phyloP scores from a whole-genome alignment of 2,888 invertebrate species.

The Drosophila lutescens region DNA sequence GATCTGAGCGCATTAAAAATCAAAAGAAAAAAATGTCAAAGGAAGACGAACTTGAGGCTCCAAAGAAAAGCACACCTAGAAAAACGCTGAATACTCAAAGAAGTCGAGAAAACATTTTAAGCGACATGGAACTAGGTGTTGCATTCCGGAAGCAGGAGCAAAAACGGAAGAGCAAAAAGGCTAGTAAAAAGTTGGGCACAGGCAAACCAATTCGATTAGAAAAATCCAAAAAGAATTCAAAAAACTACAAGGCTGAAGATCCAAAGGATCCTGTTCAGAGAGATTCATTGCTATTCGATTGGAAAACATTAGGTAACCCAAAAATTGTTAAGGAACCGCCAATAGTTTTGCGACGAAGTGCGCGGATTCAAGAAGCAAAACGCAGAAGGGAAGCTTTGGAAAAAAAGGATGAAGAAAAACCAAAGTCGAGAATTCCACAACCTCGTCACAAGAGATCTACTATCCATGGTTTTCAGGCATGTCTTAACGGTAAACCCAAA shows the following conservation, averaged over 20 bases:
- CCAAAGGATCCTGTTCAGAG: not conserved
- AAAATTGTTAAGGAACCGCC: not conserved
- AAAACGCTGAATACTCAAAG: too few species aligned
- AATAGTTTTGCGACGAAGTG: not conserved
- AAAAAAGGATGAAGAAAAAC: not conserved
- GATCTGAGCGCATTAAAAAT: not conserved
- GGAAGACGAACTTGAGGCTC: not conserved
- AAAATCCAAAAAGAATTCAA: not conserved
- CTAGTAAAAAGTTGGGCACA: not conserved
- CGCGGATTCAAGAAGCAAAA: not conserved
- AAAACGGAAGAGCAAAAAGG: not conserved
- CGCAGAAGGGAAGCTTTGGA: not conserved
- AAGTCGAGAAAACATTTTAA: not conserved
- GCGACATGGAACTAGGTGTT: not conserved
- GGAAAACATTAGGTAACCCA: not conserved
- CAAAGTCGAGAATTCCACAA: not conserved
- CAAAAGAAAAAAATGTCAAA: not conserved
- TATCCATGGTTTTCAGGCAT: not conserved
- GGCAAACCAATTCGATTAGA: not conserved
- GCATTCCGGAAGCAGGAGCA: not conserved
- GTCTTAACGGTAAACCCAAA: not conserved
- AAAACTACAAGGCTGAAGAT: not conserved
- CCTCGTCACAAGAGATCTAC: not conserved
- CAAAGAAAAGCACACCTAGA: too few species aligned
- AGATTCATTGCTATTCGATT: not conserved